Base-by-base conservation (phyloP, 2,888 invertebrate species). In the Hirudinaria manillensis region DNA sequence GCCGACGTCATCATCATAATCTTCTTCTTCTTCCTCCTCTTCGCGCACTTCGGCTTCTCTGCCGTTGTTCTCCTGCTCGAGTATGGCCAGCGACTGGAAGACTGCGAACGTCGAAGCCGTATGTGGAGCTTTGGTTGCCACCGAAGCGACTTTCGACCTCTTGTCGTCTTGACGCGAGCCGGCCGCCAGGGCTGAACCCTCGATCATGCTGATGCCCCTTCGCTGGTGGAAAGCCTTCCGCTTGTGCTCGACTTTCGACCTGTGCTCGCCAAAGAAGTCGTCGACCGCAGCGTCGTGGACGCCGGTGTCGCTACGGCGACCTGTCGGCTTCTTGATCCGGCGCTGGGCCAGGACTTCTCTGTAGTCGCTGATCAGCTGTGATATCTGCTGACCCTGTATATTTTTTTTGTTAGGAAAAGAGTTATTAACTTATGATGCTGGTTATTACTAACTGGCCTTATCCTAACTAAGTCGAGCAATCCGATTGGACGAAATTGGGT, bases 301-400 rank as follows among this genome's bases (percentile, higher is more conserved):
- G 29, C 19, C 27, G 21, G 55, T 32, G 21, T 61, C 70, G 24
- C 29, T 24, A n/a, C 53, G 45, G 51, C 36, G 29, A 34, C 29
- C 16, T 10, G 27, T 55, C n/a, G 34, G 32, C 34, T 53, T 32
- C 24, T 19, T 38, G 24, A 70, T 75, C 68, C 75, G 68, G 70
- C 75, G 32, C 68, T 72, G 75, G 34, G 75, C 75, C 6, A 75
- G 72, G 29, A 75, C 70, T 72, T 76, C 76, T 24, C 73, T 38
- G 86, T 94, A 94, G 86, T 94, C 94, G 83, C 92, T 91, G 81
- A 94, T 93, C 78, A 94, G 88, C 76, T 93, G 93, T 76, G 93
- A 93, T 83, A 94, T 94, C 87, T 94, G 94, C 87, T 93, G 92
- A 77, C 94, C 94, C 91, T 94, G 87, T 61, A 21, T 21, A 53